A percentile compares a stretch with the other conserved stretches of the same genome.
Evolutionary conservation across 2,797 vertebrate genomes (phyloP).

Genomic region (Gymnothorax javanicus): DNA sequence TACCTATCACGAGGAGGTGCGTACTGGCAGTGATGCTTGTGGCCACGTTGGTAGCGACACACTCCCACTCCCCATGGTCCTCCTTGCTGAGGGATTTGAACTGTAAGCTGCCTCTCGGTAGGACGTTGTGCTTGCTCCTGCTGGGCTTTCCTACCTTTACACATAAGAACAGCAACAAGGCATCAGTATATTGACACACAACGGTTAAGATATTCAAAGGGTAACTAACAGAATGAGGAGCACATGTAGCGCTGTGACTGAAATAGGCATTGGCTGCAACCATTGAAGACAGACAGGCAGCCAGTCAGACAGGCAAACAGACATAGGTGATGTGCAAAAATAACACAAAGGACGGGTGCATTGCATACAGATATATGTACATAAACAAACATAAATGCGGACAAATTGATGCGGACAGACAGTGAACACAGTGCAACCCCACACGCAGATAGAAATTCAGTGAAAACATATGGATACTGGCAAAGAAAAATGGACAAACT

Average conservation of each 20-base stretch:
- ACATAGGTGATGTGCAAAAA: not conserved
- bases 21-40: slow-evolving; percentile 99
- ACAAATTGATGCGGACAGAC: too few species aligned
- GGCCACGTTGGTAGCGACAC: slow-evolving; percentile 94
- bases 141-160: slow-evolving; percentile 95
- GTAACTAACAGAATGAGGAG: slow-evolving; percentile 10
- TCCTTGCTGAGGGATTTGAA: slow-evolving; percentile 96
- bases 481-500: too few species aligned
- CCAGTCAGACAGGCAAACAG: not conserved
- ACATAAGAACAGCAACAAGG: slow-evolving; percentile 55
- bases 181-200: not conserved
- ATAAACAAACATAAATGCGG: not conserved
- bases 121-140: slow-evolving; percentile 96
- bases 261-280: not conserved
- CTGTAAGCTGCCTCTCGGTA: slow-evolving; percentile 94
- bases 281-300: not conserved
- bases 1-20: slow-evolving; percentile 96
- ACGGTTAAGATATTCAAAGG: not conserved
- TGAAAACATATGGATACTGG: too few species aligned
- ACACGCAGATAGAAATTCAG: not conserved
- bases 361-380: not conserved
- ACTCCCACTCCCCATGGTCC: slow-evolving; percentile 98
- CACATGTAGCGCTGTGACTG: not conserved
- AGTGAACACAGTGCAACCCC: not conserved
- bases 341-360: not conserved